Base-by-base conservation (phyloP, 2,888 invertebrate species). In the Lepidocyrtoides sp. region DNA sequence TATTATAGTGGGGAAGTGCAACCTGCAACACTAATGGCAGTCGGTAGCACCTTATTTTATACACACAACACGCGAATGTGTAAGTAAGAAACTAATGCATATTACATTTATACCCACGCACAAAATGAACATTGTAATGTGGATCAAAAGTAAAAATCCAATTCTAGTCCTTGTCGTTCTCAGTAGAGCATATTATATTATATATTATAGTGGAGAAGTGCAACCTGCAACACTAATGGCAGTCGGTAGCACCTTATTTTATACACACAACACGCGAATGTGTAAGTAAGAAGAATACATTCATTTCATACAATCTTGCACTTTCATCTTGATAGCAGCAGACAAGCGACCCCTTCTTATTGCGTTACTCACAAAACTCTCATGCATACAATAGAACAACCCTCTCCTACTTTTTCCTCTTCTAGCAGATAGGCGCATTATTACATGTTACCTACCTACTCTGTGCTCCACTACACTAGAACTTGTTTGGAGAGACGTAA, bases 171-270 rank as follows among this genome's bases (percentile, higher is more conserved):
- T 41, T 17, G 14, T 32, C 41, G 36, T 69, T 41, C 5, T n/a
- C 41, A 69, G 72, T 72, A 60, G 82, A 63, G 26, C 41, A 82
- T 26, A 14, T 51, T 60, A 82, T 77, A 54, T 54, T 20, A 10
- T 66, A 48, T 66, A 83, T 23, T 51, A 36, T 36, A 36, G 7
- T 4, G 36, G 29, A 88, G 44, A 83, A 83, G 89, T 89, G 89
- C 89, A 83, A 89, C 89, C 75, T 89, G 89, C 89, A 89, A 44
- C 83, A 51, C 75, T 89, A 83, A 89, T 89, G 89, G 89, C 54
- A 44, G 32, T 57, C n/a, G 63, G 77, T 36, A 60, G 89, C 89
- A 89, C 89, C 89, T 89, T 79, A 72, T 48, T 77, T 23, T 83
- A 44, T 83, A 36, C 81, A 77, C 17, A 29, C n/a, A 77, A 81